Evolutionary conservation across 2,888 invertebrate species (phyloP).

Genomic region (Stramonita haemastoma): DNA sequence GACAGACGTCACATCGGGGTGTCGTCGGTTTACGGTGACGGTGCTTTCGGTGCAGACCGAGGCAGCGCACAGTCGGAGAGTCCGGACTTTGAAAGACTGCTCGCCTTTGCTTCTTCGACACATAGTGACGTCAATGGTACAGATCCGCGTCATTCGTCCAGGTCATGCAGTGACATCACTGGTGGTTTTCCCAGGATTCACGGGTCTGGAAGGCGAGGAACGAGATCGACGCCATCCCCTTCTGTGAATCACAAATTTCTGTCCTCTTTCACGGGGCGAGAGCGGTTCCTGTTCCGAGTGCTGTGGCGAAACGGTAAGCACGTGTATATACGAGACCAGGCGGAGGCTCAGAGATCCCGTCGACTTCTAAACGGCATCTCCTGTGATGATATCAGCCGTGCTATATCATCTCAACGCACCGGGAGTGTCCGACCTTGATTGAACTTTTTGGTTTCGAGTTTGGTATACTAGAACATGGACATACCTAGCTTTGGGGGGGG

Average conservation of each 20-base stretch:
- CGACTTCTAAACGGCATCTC: neutral
- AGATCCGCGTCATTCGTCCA: neutral
- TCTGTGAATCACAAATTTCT: too few species aligned
- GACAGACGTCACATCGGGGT: neutral
- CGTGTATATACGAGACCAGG: conserved; percentile 25
- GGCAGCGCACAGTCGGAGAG: too few species aligned
- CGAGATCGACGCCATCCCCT: neutral
- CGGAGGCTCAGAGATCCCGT: neutral
- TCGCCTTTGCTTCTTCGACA: neutral
- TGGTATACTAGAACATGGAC: neutral
- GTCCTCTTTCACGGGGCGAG: neutral
- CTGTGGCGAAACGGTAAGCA: neutral
- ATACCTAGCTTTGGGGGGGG: too few species aligned
- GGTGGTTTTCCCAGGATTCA: too few species aligned
- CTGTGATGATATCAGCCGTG: neutral
- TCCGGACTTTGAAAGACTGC: too few species aligned
- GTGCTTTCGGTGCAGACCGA: too few species aligned
- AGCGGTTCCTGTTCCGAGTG: conserved; percentile 29
- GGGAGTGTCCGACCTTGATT: neutral
- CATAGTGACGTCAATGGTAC: neutral
- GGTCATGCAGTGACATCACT: neutral
- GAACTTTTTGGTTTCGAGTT: neutral
- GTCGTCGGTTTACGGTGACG: too few species aligned
- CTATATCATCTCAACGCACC: neutral
- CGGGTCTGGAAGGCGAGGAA: too few species aligned